Base-by-base conservation (phyloP, 2,888 invertebrate genomes). In the Agapostemon virescens region DNA sequence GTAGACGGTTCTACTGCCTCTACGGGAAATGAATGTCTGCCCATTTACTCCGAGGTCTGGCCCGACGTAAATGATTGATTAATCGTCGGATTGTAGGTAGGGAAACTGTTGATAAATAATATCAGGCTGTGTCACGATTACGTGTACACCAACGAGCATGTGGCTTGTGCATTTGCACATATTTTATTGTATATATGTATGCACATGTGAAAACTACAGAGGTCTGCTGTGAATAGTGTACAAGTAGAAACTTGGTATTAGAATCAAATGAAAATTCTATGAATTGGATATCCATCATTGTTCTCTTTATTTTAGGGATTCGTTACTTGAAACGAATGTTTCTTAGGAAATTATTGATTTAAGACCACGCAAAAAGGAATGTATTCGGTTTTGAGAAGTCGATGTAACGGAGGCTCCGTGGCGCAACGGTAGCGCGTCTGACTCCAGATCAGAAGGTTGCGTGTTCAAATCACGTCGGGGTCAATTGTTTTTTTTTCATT, bases 371-470 rank as follows among this genome's bases (percentile, higher is more conserved):
- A 30, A 67, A 42, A 42, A 67, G 20, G 42, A 9, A 67, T 45
- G 67, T 67, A 66, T 61, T 30, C 6, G 1, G 1, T 38, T 40
- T n/a, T 52, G 6, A 33, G 40, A 33, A 0, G 11, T 15, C 38
- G n/a, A 67, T 26, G 36, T 11, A 61, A 40, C 58, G 2, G 81
- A 88, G 96, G 96, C 96, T 96, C 96, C 96, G 97, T 97, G 97
- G 97, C 97, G 97, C 97, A 97, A 97, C 96, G 97, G 97, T 97
- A 97, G 97, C 97, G 97, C 97, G 97, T 97, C 97, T 97, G 97
- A 97, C 97, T 97, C 97, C 97, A 97, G 97, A 97, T 97, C 97
- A 97, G 97, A 97, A 97, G 97, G 97, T 97, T 97, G 97, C 97
- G 97, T 97, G 97, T 97, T 97, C 97, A 96, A 97, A 97, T 97